These are phyloP conservation scores for Acanthaster planci DNA, from an alignment of 35 echinoderm and acorn worm genomes.

Conservation along the genomic window DNA sequence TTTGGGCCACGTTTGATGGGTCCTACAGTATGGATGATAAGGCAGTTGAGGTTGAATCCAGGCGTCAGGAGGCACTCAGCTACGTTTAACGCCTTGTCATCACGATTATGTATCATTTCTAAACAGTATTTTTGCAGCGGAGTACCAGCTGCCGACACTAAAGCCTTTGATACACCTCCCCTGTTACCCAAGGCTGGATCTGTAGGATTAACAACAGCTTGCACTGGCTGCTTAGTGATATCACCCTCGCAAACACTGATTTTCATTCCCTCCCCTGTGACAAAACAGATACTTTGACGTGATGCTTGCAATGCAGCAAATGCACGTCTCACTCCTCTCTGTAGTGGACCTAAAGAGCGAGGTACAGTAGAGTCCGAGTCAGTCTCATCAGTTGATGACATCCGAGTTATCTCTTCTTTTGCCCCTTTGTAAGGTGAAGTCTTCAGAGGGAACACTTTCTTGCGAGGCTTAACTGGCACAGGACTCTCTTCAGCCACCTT, in stretches of 20 bases:
- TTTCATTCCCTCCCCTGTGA: slow-evolving; percentile 20
- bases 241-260: slow-evolving; percentile 1
- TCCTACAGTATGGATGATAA: slow-evolving; percentile 23
- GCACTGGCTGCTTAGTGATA: slow-evolving; percentile 28
- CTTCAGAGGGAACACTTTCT: too few relatives aligned
- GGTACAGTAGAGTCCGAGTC: too few relatives aligned
- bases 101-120: background rate
- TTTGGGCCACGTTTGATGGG: background rate
- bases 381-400: too few relatives aligned
- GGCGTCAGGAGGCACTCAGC: background rate
- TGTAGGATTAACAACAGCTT: slow-evolving; percentile 12
- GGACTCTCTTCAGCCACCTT: too few relatives aligned
- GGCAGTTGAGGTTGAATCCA: background rate
- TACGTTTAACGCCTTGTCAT: background rate
- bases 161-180: slow-evolving; percentile 18
- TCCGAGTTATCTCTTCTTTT: too few relatives aligned
- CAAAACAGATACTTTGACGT: background rate
- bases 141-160: slow-evolving; percentile 1
- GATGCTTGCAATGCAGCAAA: too few relatives aligned
- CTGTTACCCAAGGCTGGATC: background rate
- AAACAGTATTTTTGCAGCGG: background rate
- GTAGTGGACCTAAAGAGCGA: too few relatives aligned
- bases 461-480: too few relatives aligned
- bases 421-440: too few relatives aligned
- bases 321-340: too few relatives aligned